phyloP scores from a whole-genome alignment of 1,140 invertebrate species.

The Trichonephila inaurata region DNA sequence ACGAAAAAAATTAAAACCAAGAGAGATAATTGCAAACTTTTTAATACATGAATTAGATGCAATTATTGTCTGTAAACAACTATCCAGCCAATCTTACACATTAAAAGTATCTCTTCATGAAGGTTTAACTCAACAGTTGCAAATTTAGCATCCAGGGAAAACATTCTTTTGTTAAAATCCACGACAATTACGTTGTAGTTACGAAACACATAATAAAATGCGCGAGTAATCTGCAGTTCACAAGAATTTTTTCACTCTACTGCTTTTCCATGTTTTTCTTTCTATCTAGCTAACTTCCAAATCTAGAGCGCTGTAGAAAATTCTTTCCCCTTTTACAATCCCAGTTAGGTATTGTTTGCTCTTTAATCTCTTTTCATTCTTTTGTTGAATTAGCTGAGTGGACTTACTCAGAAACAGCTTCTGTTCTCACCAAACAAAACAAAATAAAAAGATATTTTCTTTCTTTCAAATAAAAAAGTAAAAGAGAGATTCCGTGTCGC shows the following conservation, averaged over 20 bases:
- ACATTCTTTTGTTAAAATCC: background rate
- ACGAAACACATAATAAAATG: background rate
- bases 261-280: background rate
- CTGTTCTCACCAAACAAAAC: background rate
- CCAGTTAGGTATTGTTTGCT: slow-evolving; percentile 47
- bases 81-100: background rate
- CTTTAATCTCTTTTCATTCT: slow-evolving; percentile 51
- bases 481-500: slow-evolving; percentile 12
- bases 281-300: background rate
- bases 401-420: slow-evolving; percentile 1
- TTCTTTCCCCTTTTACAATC: slow-evolving; percentile 33
- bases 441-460: slow-evolving; percentile 25
- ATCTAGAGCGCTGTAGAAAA: background rate
- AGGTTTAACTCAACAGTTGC: slow-evolving; percentile 1
- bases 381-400: slow-evolving; percentile 61
- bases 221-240: background rate
- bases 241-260: background rate
- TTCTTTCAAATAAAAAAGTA: background rate
- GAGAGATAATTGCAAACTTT: no score
- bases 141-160: background rate
- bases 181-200: slow-evolving; percentile 1
- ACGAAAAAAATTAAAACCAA: no score
- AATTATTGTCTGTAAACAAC: background rate
- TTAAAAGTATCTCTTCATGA: background rate
- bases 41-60: background rate